These are phyloP conservation scores for Andrena trimmerana DNA, from an alignment of 2,888 invertebrate species.

Conservation along the genomic window DNA sequence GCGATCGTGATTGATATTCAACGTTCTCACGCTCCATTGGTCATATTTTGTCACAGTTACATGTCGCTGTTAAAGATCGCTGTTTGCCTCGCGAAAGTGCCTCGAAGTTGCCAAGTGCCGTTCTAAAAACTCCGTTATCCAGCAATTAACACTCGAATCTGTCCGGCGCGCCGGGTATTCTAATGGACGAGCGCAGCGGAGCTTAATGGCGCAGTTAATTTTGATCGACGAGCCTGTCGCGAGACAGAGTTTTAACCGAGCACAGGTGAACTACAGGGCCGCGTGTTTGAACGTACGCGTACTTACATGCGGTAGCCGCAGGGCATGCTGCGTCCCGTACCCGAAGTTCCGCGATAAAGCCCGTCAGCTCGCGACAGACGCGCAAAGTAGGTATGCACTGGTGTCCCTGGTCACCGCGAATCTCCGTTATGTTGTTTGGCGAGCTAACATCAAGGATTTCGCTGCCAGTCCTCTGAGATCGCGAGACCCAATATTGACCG, in stretches of 20 bases:
- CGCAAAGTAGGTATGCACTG: neutral
- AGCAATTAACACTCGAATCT: conserved; percentile 40
- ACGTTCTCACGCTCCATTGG: neutral
- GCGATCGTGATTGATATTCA: conserved; percentile 32
- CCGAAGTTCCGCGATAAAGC: neutral
- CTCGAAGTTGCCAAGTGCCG: neutral
- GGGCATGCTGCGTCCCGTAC: neutral
- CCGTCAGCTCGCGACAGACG: neutral
- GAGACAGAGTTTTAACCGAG: conserved; percentile 38
- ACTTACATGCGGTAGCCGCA: too few relatives aligned
- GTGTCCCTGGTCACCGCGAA: neutral
- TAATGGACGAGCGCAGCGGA: neutral
- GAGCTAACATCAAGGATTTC: neutral
- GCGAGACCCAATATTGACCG: conserved; percentile 5
- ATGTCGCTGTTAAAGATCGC: neutral
- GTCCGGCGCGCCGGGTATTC: neutral
- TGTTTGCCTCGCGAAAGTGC: neutral
- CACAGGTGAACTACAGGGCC: conserved; percentile 24
- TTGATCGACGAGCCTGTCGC: conserved; percentile 35
- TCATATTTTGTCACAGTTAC: too few relatives aligned
- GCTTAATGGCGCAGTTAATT: conserved; percentile 47
- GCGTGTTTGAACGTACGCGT: neutral
- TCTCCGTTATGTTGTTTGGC: neutral
- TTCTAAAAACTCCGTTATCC: conserved; percentile 18
- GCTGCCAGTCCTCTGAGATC: neutral